Evolutionary conservation across 2,888 invertebrate genomes (phyloP).

Genomic region (Torymus tubicola): DNA sequence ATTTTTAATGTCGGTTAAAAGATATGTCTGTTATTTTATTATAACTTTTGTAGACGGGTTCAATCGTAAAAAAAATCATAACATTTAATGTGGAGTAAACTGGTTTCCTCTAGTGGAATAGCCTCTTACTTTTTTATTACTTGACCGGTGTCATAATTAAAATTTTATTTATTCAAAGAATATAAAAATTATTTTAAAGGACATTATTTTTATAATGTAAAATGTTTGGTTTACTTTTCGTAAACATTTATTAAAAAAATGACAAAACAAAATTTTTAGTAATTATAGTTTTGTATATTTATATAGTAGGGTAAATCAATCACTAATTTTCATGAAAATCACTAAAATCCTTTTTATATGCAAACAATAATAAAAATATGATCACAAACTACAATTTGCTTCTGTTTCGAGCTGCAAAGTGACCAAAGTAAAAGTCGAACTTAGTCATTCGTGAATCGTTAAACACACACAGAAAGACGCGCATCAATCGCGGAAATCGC

Average conservation of each 20-base stretch:
- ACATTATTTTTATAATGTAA: too few species aligned
- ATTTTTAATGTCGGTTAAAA: slow-evolving; percentile 46
- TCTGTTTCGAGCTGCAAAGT: too few species aligned
- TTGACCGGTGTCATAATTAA: background rate
- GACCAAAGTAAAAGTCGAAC: background rate
- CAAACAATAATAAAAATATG: too few species aligned
- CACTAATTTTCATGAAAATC: too few species aligned
- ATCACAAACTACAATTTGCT: too few species aligned
- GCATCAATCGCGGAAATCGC: slow-evolving; percentile 36
- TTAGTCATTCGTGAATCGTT: slow-evolving; percentile 9
- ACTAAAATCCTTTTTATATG: too few species aligned
- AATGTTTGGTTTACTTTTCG: too few species aligned
- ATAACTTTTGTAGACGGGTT: slow-evolving; percentile 33
- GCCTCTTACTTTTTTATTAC: slow-evolving; percentile 37
- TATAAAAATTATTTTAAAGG: background rate
- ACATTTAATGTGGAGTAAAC: slow-evolving; percentile 47
- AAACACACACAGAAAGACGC: background rate
- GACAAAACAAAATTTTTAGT: too few species aligned
- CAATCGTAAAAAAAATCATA: slow-evolving; percentile 51
- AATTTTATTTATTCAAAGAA: slow-evolving; percentile 30
- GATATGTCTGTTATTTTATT: slow-evolving; percentile 41
- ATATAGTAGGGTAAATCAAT: too few species aligned
- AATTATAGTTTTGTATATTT: too few species aligned
- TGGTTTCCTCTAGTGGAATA: slow-evolving; percentile 33
- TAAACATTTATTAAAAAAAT: too few species aligned